Evolutionary conservation across 2,888 invertebrate genomes (phyloP), one percentile per base, ranked within the genome.

Genomic region (Serripes groenlandicus): DNA sequence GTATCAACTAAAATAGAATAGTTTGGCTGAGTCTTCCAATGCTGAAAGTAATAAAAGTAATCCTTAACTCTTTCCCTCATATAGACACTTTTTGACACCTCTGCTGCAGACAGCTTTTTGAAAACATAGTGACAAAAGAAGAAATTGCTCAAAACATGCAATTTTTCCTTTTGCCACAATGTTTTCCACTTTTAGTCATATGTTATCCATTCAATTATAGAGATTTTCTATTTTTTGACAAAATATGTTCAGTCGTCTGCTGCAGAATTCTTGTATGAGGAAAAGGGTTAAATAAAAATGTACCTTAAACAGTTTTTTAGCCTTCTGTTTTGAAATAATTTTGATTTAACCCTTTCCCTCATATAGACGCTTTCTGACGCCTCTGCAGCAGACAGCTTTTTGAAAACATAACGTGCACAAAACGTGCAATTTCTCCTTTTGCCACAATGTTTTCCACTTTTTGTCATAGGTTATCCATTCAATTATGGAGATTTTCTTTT

Each of bases 1-100:
- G 94, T 94, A 90, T 96, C 96, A 3, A 96, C 95, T 28, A 96
- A 87, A 26, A 96, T 92, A 9, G 95, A 93, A 92, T 96, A 96
- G 89, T 95, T 95, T 21, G 96, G 96, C 91, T 93, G 92, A 7
- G 89, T 90, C 75, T 92, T 90, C 94, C 95, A 95, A 35, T 94
- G 88, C 95, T 95, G 89, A 58, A 78, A 70, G 56, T 30, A 77
- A 23, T 37, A 37, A 26, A 66, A 26, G n/a, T n/a, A n/a, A n/a
- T n/a, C n/a, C n/a, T n/a, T n/a, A n/a, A n/a, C n/a, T n/a, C n/a
- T n/a, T n/a, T n/a, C n/a, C n/a, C n/a, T n/a, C 62, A 49, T 49
- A 1, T 1, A 49, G 15, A 15, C 7, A 49, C n/a, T 26, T 26
- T 56, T 9, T 4, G 23, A 1, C 23, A 2, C n/a, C 23, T 56